phyloP scores from a whole-genome alignment of 2,797 vertebrate genomes.

The Yasuhikotakia modesta region DNA sequence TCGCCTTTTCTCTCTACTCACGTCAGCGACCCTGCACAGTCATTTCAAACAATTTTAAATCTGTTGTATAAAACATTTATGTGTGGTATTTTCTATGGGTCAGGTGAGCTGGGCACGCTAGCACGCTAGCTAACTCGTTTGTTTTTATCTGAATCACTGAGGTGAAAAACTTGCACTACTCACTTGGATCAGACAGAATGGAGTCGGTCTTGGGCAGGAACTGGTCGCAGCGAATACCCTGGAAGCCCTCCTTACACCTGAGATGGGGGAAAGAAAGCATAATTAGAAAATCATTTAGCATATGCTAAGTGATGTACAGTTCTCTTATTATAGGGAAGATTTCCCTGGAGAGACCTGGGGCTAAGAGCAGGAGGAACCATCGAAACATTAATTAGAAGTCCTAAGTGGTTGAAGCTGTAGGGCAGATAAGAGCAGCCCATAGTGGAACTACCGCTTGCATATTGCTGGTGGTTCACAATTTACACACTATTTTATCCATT shows the following conservation, averaged over 20 bases:
- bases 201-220: slow-evolving; percentile 99
- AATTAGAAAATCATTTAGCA: slow-evolving; percentile 8
- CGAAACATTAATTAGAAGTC: neutral
- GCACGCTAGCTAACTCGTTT: neutral
- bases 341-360: neutral
- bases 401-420: neutral
- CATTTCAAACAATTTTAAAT: slow-evolving; percentile 25
- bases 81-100: slow-evolving; percentile 1
- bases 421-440: neutral
- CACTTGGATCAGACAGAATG: slow-evolving; percentile 97
- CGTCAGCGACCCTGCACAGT: slow-evolving; percentile 6
- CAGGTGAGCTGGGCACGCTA: neutral
- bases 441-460: neutral
- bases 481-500: neutral
- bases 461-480: neutral
- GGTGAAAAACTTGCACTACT: slow-evolving; percentile 47
- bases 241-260: slow-evolving; percentile 99
- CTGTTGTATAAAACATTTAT: neutral
- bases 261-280: neutral
- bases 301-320: neutral
- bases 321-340: neutral
- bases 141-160: neutral
- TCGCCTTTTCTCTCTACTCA: slow-evolving; percentile 1
- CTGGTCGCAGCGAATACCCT: slow-evolving; percentile 97
- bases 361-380: neutral